phyloP scores from a whole-genome alignment of 2,113 vertebrate species.

The Vombatus ursinus region DNA sequence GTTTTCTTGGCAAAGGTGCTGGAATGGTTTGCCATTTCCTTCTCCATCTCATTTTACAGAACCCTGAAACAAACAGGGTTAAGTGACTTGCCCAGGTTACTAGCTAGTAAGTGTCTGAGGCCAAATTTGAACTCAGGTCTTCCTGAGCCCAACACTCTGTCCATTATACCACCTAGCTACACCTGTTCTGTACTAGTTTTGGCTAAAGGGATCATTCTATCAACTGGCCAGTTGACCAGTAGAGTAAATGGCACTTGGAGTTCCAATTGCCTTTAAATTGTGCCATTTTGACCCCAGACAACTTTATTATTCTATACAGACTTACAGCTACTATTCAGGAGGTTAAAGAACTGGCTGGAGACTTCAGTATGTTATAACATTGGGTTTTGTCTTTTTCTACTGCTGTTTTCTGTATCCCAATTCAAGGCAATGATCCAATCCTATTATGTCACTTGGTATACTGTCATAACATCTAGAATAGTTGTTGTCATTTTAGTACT shows the following conservation, averaged over 20 bases:
- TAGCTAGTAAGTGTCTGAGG: too few species aligned
- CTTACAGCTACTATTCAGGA: background rate
- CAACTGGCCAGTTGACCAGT: background rate
- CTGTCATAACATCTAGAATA: background rate
- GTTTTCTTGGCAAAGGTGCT: background rate
- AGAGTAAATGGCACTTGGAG: background rate
- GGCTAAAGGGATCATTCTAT: too few species aligned
- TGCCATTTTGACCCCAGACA: background rate
- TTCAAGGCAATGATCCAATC: background rate
- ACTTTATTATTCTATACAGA: background rate
- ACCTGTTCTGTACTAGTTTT: too few species aligned
- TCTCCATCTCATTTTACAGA: too few species aligned
- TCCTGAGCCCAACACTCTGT: too few species aligned
- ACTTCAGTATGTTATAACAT: background rate
- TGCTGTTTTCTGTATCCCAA: background rate
- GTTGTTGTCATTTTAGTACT: background rate
- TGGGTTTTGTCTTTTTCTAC: background rate
- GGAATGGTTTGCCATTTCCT: too few species aligned
- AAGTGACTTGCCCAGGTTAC: too few species aligned
- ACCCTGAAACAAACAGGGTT: too few species aligned
- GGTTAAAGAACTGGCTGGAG: background rate
- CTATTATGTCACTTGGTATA: background rate
- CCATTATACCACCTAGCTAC: background rate
- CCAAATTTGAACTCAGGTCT: too few species aligned
- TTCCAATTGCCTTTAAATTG: background rate